These are phyloP conservation scores for Hyaena hyaena DNA, from an alignment of 2,113 vertebrate species.

Conservation along the genomic window DNA sequence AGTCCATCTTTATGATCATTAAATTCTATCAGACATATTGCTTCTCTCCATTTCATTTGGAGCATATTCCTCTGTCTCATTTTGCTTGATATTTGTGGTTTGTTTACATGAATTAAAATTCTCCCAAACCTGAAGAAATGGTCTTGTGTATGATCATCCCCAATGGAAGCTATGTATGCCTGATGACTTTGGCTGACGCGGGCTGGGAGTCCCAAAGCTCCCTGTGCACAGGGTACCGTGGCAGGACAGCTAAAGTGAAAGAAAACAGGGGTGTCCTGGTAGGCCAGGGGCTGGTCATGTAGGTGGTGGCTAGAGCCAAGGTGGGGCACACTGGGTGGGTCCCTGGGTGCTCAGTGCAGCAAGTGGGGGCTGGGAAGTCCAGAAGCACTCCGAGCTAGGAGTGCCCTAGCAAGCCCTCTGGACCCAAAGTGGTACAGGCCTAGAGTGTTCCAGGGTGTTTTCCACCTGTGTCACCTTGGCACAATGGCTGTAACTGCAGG, in stretches of 20 bases:
- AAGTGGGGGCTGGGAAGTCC: background rate
- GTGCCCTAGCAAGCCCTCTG: background rate
- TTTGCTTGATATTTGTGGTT: background rate
- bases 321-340: background rate
- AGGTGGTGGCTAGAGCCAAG: no score
- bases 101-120: background rate
- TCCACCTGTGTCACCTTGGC: background rate
- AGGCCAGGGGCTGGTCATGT: no score
- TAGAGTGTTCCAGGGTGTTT: background rate
- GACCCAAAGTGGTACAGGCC: background rate
- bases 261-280: background rate
- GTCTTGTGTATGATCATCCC: background rate
- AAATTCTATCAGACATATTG: background rate
- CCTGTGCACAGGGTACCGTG: background rate
- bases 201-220: background rate
- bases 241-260: background rate
- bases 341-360: background rate
- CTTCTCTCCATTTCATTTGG: background rate
- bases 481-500: background rate
- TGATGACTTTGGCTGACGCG: background rate
- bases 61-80: background rate
- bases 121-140: background rate
- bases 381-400: background rate
- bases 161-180: background rate
- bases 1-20: background rate